These are phyloP conservation scores for Pseudotriccus pelzelni DNA, from an alignment of 2,797 vertebrate species.

Conservation along the genomic window DNA sequence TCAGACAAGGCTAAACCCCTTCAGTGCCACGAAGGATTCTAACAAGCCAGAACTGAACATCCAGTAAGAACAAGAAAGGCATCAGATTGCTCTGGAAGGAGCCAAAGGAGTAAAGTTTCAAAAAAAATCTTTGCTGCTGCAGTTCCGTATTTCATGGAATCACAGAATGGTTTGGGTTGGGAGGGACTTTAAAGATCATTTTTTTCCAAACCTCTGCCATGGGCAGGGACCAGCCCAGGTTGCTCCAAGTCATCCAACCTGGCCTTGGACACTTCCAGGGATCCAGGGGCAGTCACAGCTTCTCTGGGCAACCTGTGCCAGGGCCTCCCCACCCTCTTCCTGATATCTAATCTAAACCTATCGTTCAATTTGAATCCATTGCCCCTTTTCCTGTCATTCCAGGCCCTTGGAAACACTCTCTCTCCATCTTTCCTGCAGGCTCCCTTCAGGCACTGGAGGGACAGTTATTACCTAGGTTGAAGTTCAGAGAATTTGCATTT, in stretches of 20 bases:
- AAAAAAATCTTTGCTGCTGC: neutral
- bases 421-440: neutral
- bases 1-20: neutral
- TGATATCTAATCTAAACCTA: rapidly evolving
- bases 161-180: neutral
- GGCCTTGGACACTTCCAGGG: neutral
- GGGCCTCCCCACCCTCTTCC: neutral
- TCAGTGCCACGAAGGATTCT: neutral
- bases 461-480: neutral
- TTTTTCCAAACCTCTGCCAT: neutral
- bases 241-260: neutral
- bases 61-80: neutral
- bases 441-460: neutral
- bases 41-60: neutral
- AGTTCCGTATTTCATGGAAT: neutral
- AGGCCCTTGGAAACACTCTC: neutral
- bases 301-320: neutral
- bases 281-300: neutral
- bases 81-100: neutral
- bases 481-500: neutral
- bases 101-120: neutral
- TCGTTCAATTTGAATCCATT: neutral
- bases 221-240: neutral
- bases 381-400: neutral
- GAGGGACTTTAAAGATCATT: neutral